Percentiles rank a stretch among this genome's conserved stretches.
Evolutionary conservation across 2,113 vertebrate genomes (phyloP).

Genomic region (Diadophis punctatus): DNA sequence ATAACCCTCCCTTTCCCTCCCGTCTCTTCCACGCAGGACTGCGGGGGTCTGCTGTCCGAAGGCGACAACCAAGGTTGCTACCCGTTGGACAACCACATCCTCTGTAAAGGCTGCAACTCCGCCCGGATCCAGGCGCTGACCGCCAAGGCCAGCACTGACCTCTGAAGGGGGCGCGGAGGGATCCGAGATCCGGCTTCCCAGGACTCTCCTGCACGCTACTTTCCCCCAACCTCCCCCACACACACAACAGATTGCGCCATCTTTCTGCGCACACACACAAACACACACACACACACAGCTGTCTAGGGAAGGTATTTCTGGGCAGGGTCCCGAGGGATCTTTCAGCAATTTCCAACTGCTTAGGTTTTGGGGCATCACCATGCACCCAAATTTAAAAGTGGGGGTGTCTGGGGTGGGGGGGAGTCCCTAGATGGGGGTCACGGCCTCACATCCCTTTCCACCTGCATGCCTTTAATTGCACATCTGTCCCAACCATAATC

Average conservation of each 20-base stretch:
- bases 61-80: slow-evolving; percentile 98
- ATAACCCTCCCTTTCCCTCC: background rate
- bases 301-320: background rate
- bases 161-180: slow-evolving; percentile 72
- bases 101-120: slow-evolving; percentile 96
- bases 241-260: background rate
- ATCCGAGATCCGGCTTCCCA: slow-evolving; percentile 5
- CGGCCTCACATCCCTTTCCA: background rate
- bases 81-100: slow-evolving; percentile 94
- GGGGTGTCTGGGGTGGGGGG: background rate
- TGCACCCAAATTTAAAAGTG: no score
- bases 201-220: background rate
- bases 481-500: background rate
- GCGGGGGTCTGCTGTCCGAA: slow-evolving; percentile 90
- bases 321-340: accelerated
- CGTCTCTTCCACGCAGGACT: slow-evolving; percentile 76
- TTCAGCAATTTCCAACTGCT: no score
- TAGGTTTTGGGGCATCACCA: background rate
- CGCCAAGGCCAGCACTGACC: slow-evolving; percentile 96
- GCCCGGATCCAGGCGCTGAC: slow-evolving; percentile 91
- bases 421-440: background rate
- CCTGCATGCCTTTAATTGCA: background rate
- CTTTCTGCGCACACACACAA: background rate
- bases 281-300: no score
- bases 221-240: no score